Base-by-base conservation (phyloP, 2,113 vertebrate genomes). In the Rissa tridactyla region DNA sequence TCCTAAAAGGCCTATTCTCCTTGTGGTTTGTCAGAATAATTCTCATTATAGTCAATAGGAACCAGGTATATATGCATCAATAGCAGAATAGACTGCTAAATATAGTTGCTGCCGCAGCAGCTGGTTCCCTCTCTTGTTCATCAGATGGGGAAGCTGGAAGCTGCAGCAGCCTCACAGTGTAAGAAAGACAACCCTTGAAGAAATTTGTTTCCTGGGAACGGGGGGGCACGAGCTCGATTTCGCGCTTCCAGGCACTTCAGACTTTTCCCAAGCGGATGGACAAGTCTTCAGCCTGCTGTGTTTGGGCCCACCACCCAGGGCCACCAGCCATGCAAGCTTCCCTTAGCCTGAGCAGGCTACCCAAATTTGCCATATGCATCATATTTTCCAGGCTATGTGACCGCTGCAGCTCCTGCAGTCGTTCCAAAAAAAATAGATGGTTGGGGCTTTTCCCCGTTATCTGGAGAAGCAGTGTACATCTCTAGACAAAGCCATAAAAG, bases 61-160 rank as follows among this genome's bases (percentile, higher is more conserved):
- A 82, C 64, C 84, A 92, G 95, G 94, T 95, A 96, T 51, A 36
- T 70, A 82, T 38, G 71, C 94, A 88, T 94, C 91, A 91, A 44
- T 66, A 90, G 86, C 77, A 95, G 84, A 91, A 95, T 18, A 93
- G 84, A 64, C 27, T 94, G 60, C 92, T 97, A 96, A 96, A 97
- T 94, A 92, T 88, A 97, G 92, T 92, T 77, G 68, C 92, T 94
- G 60, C 86, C 1, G 6, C 1, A 0, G 76, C 88, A 93, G 85
- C 93, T 90, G 65, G 23, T 93, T 86, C 82, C 51, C 26, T 68
- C 68, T 92, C 38, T 3, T 30, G 81, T 60, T 92, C 84, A 14
- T 87, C 89, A 77, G 71, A 54, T 71, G 73, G 21, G 12, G 90
- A 92, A 83, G 49, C 73, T 88, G 3, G 8, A 92, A 95, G 70